phyloP scores from a whole-genome alignment of 1,140 invertebrate species.

The Philopotamus ludificatus region DNA sequence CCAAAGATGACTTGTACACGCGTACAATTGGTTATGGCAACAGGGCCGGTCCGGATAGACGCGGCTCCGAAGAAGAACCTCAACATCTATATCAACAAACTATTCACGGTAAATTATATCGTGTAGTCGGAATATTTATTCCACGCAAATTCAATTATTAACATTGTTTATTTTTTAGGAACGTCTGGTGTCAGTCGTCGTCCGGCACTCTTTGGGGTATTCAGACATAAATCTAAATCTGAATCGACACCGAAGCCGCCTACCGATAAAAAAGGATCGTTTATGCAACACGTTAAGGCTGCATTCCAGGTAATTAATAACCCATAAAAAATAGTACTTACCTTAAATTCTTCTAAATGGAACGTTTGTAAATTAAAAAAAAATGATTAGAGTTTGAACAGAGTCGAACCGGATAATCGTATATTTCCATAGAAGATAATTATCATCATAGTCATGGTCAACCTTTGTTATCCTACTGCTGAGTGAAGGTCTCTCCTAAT shows the following conservation, averaged over 20 bases:
- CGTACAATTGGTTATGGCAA: constrained; percentile 43
- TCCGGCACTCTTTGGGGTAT: constrained; percentile 78
- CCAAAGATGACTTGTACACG: constrained; percentile 34
- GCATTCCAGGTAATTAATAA: constrained; percentile 53
- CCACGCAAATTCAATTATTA: not conserved
- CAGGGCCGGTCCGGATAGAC: constrained; percentile 50
- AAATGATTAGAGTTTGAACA: no score
- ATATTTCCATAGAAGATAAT: no score
- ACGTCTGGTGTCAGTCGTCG: constrained; percentile 69
- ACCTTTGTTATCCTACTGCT: no score
- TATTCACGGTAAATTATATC: constrained; percentile 48
- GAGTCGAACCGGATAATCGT: no score
- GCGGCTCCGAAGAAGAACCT: constrained; percentile 54
- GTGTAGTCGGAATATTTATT: not conserved
- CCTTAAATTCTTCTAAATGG: no score
- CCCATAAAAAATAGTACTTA: no score
- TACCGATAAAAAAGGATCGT: constrained; percentile 64
- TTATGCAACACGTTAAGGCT: constrained; percentile 59
- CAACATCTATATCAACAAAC: constrained; percentile 61
- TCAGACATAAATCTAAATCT: constrained; percentile 66
- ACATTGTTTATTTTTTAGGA: constrained; percentile 43
- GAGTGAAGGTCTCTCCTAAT: no score
- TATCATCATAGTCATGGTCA: no score
- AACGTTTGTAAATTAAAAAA: no score
- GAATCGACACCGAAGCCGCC: constrained; percentile 24